These are phyloP conservation scores for Callocephalon fimbriatum DNA, from an alignment of 2,113 vertebrate species.

Conservation along the genomic window DNA sequence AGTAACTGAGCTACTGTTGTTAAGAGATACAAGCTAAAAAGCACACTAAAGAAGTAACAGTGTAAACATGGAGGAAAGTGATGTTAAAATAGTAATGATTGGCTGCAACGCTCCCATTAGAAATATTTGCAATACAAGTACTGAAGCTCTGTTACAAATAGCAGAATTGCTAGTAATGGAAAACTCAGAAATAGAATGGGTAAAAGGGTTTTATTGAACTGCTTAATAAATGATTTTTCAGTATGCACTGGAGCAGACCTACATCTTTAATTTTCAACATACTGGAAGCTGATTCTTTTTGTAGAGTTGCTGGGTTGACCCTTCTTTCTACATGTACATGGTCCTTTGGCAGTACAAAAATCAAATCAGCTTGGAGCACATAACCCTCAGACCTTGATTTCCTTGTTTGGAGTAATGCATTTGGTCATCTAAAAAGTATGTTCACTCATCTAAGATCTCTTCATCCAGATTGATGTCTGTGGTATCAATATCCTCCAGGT, in stretches of 20 bases:
- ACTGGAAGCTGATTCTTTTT: background rate
- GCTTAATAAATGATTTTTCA: background rate
- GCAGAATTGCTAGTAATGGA: background rate
- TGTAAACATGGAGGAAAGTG: background rate
- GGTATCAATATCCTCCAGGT: constrained; percentile 96
- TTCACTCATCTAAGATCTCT: constrained; percentile 89
- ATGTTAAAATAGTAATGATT: background rate
- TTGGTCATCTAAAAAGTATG: constrained; percentile 43
- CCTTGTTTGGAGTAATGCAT: background rate
- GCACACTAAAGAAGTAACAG: background rate
- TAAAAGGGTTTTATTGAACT: constrained; percentile 48
- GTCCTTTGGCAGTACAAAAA: constrained; percentile 56
- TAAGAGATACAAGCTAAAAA: background rate
- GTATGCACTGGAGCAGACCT: background rate
- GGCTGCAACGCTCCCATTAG: background rate
- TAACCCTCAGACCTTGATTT: constrained; percentile 2
- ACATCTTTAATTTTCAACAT: background rate
- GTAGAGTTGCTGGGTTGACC: background rate
- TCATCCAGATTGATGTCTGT: constrained; percentile 96
- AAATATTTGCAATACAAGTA: background rate
- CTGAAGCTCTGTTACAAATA: background rate
- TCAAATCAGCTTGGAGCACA: background rate
- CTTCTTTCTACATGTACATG: background rate
- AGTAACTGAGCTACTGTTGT: background rate
- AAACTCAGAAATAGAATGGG: background rate